phyloP scores from a whole-genome alignment of 2,797 vertebrate species.

The Onychomys leucogaster region DNA sequence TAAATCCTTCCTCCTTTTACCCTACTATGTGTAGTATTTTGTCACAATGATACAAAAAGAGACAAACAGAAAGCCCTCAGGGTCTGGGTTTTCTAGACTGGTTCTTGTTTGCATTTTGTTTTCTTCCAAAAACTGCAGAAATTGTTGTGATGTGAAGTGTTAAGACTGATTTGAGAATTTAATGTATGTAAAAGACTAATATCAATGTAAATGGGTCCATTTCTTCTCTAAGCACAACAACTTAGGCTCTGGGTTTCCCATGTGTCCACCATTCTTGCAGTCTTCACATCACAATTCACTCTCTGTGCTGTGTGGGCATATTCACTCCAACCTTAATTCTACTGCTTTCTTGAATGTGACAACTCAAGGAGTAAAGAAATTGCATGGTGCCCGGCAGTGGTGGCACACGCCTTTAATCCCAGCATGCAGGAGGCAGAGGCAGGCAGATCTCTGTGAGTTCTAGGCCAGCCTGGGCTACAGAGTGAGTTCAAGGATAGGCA shows the following conservation, averaged over 20 bases:
- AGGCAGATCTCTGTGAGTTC: no score
- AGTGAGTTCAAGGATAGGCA: no score
- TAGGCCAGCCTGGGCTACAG: no score
- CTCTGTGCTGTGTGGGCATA: background rate
- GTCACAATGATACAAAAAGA: background rate
- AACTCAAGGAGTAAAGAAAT: background rate
- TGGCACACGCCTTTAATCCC: no score
- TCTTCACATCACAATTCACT: background rate
- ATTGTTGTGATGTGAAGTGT: background rate
- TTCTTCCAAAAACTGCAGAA: background rate
- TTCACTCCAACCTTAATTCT: background rate
- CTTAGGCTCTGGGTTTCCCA: background rate
- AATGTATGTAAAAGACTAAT: background rate
- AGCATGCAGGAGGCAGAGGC: no score
- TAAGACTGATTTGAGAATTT: background rate
- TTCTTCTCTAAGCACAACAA: background rate
- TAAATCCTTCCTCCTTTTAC: background rate
- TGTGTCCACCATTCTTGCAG: fast-evolving
- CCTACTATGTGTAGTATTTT: background rate
- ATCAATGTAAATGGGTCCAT: background rate
- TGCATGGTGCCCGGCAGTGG: background rate
- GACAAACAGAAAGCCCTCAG: background rate
- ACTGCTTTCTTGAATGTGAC: background rate
- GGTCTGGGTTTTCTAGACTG: background rate
- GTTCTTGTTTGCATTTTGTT: background rate